These are phyloP conservation scores for Chrysina gloriosa DNA, from an alignment of 2,888 invertebrate genomes.

Conservation along the genomic window DNA sequence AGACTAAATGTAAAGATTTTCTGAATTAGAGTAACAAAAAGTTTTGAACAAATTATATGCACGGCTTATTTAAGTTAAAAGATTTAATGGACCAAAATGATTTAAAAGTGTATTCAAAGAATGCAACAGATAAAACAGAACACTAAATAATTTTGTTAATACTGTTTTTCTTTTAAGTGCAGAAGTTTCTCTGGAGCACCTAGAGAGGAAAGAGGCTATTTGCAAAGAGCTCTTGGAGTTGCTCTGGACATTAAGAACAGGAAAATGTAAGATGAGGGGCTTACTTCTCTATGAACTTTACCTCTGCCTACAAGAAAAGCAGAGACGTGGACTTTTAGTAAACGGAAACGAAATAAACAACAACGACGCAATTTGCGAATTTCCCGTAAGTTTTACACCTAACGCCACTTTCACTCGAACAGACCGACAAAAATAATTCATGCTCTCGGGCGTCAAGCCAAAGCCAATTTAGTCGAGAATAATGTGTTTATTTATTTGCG, in stretches of 20 bases:
- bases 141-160: too few species aligned
- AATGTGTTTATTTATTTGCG: too few species aligned
- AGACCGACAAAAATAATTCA: neutral
- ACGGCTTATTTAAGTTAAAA: too few species aligned
- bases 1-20: too few species aligned
- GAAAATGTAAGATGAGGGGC: conserved; percentile 62
- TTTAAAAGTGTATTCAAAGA: too few species aligned
- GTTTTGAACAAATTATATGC: too few species aligned
- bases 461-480: neutral
- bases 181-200: conserved; percentile 72
- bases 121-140: too few species aligned
- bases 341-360: conserved; percentile 24
- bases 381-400: conserved; percentile 7
- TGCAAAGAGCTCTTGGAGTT: conserved; percentile 72
- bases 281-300: conserved; percentile 60
- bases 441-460: neutral
- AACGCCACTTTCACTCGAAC: neutral
- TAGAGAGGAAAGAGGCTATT: conserved; percentile 71
- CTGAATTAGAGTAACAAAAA: too few species aligned
- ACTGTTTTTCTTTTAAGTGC: too few species aligned
- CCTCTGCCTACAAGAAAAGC: conserved; percentile 48
- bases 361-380: neutral
- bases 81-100: too few species aligned
- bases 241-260: conserved; percentile 70
- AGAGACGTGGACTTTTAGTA: conserved; percentile 30